phyloP scores from a whole-genome alignment of 2,888 invertebrate species.

The Euzophera pinguis region DNA sequence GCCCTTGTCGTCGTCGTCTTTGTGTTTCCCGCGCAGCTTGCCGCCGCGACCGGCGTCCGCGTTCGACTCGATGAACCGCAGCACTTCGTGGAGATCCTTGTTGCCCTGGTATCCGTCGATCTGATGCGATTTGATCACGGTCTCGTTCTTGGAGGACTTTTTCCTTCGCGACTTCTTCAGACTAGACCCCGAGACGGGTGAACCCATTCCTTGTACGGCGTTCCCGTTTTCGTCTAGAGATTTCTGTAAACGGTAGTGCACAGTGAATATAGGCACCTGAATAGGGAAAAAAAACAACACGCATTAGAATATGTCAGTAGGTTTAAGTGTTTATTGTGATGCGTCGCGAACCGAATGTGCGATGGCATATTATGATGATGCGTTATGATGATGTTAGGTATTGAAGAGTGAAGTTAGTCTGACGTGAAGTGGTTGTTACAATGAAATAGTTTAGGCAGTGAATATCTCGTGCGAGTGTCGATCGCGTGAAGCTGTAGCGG shows the following conservation, averaged over 20 bases:
- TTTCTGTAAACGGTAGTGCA: conserved; percentile 73
- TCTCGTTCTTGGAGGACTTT: conserved; percentile 81
- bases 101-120: conserved; percentile 90
- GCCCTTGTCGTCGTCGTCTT: conserved; percentile 65
- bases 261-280: conserved; percentile 36
- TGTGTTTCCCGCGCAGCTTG: conserved; percentile 62
- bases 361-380: not conserved
- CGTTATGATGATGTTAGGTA: not conserved
- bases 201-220: conserved; percentile 80
- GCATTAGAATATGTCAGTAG: conserved; percentile 26
- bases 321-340: not conserved
- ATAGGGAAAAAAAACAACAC: conserved; percentile 36
- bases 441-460: no score
- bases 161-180: conserved; percentile 80
- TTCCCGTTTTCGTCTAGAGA: conserved; percentile 91
- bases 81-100: conserved; percentile 87
- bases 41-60: conserved; percentile 56
- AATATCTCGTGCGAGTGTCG: no score
- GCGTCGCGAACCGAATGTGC: conserved; percentile 1
- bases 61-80: conserved; percentile 88
- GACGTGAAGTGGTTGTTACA: not conserved
- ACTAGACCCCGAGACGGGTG: conserved; percentile 67
- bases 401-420: not conserved
- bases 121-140: conserved; percentile 78
- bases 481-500: not conserved